Conservation (phyloP, 2,113 vertebrate species). For the Anolis sagrei region DNA sequence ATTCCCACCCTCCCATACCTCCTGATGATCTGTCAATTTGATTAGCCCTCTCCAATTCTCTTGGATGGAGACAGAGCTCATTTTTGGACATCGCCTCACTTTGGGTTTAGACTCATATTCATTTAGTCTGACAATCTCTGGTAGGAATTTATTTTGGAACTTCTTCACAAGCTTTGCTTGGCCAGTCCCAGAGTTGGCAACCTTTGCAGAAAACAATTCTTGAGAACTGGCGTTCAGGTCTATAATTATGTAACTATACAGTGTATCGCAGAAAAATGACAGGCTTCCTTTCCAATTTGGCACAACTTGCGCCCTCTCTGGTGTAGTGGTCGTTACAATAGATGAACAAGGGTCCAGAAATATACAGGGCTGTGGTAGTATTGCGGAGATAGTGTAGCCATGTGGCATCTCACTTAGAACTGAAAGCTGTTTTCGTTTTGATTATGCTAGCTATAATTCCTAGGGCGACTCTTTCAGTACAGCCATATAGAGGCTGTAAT, state of each 20-base stretch:
- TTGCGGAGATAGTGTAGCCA: background rate
- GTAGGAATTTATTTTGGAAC: slow-evolving; percentile 66
- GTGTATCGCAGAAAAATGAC: slow-evolving; percentile 51
- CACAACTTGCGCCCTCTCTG: background rate
- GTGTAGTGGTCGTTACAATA: slow-evolving; percentile 40
- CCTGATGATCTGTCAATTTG: background rate
- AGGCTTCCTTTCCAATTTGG: slow-evolving; percentile 50
- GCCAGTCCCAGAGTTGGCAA: slow-evolving; percentile 59
- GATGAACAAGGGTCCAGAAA: slow-evolving; percentile 1
- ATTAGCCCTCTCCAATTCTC: slow-evolving; percentile 20
- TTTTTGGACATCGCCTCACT: slow-evolving; percentile 40
- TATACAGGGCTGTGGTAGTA: background rate
- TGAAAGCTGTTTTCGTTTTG: background rate
- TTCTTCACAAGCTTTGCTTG: slow-evolving; percentile 53
- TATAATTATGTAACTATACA: slow-evolving; percentile 53
- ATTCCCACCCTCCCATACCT: background rate
- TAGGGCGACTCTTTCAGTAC: background rate
- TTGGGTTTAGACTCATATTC: slow-evolving; percentile 56
- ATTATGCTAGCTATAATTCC: background rate
- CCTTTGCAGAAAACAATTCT: slow-evolving; percentile 46
- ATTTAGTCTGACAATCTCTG: slow-evolving; percentile 45
- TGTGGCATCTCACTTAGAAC: slow-evolving; percentile 7
- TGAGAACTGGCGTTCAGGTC: slow-evolving; percentile 54
- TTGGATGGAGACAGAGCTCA: background rate
- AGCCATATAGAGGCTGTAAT: background rate